These are phyloP conservation scores for Synanthedon vespiformis DNA, from an alignment of 2,888 invertebrate genomes.

Conservation along the genomic window DNA sequence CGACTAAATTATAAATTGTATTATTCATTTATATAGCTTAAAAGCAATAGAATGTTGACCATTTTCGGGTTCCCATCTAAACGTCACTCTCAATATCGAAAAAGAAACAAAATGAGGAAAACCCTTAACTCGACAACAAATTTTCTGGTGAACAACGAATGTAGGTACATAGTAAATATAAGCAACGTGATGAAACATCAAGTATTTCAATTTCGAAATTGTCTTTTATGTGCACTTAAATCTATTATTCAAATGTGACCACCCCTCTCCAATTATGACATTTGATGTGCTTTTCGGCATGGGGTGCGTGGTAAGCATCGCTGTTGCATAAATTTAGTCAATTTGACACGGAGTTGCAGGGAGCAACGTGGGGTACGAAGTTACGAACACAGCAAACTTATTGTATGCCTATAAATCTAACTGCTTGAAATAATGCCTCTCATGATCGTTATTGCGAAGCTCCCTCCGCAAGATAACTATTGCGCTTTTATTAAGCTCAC, in stretches of 20 bases:
- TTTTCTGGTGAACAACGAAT: no score
- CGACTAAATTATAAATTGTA: no score
- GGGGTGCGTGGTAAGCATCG: conserved; percentile 27
- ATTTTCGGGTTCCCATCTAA: no score
- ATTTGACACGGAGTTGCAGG: conserved; percentile 43
- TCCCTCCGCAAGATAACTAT: conserved; percentile 46
- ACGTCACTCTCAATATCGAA: no score
- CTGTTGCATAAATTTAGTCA: conserved; percentile 65
- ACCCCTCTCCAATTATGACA: conserved; percentile 48
- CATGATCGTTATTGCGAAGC: conserved; percentile 11
- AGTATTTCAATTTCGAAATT: conserved; percentile 17
- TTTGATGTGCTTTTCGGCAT: conserved; percentile 42
- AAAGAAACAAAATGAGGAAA: no score
- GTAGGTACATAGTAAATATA: not conserved
- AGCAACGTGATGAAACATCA: conserved; percentile 9
- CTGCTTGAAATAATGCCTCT: not conserved
- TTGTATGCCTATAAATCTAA: not conserved
- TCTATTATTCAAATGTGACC: conserved; percentile 43
- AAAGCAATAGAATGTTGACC: no score
- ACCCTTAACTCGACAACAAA: no score
- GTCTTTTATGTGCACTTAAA: conserved; percentile 25
- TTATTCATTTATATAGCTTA: no score
- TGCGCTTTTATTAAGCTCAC: conserved; percentile 63
- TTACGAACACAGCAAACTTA: not conserved
- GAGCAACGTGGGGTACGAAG: not conserved